A percentile compares a stretch with the other conserved stretches of the same genome.
Evolutionary conservation across 2,797 vertebrate species (phyloP).

Genomic region (Platalea minor): DNA sequence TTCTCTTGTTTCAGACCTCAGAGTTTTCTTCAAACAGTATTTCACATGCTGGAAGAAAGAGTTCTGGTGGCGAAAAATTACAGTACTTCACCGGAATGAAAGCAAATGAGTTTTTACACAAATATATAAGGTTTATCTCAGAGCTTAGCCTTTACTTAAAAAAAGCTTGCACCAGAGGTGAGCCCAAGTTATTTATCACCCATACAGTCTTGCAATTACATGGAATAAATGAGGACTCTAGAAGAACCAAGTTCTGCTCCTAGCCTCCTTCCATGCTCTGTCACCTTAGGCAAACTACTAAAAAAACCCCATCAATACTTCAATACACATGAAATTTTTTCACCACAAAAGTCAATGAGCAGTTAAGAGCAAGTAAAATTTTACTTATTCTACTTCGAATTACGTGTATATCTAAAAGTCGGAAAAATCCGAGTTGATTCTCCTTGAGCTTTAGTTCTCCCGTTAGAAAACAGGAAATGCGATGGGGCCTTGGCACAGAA

Average conservation of each 20-base stretch:
- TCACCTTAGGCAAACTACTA: background rate
- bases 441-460: background rate
- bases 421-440: background rate
- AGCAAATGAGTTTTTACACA: background rate
- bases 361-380: background rate
- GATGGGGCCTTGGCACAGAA: background rate
- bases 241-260: background rate
- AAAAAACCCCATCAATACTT: rapidly evolving
- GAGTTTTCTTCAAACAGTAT: background rate
- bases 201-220: background rate
- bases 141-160: background rate
- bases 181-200: background rate
- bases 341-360: background rate
- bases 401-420: background rate
- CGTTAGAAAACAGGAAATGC: background rate
- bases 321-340: background rate
- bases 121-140: background rate
- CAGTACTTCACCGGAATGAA: background rate
- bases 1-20: background rate
- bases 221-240: background rate
- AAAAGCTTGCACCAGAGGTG: background rate
- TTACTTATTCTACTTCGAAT: background rate
- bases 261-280: background rate
- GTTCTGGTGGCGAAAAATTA: background rate
- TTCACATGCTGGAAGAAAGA: background rate